Percentiles rank a stretch among this genome's conserved stretches.
These are phyloP conservation scores for Labeo catla DNA, from an alignment of 2,113 vertebrate species.

Conservation along the genomic window DNA sequence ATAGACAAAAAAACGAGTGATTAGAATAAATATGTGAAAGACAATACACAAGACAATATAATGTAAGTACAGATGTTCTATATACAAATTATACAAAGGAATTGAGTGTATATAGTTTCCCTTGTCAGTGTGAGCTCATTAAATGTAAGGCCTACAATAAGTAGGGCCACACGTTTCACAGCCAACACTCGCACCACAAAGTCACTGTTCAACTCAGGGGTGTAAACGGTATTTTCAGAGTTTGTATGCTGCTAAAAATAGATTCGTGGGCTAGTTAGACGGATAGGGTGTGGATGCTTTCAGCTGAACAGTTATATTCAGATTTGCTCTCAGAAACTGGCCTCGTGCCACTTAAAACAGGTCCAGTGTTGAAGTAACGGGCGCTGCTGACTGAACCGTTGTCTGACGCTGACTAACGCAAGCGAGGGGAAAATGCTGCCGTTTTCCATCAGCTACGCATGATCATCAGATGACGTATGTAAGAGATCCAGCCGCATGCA, in stretches of 20 bases:
- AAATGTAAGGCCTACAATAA: not conserved
- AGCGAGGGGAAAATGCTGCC: not conserved
- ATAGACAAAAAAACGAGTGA: too few species aligned
- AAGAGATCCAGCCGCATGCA: not conserved
- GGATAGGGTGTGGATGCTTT: conserved; percentile 42
- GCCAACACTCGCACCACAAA: not conserved
- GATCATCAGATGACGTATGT: conserved; percentile 24
- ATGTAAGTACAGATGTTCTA: too few species aligned
- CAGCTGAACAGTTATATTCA: conserved; percentile 22
- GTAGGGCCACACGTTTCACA: not conserved
- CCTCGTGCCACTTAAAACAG: not conserved
- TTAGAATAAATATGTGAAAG: too few species aligned
- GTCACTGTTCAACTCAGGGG: not conserved
- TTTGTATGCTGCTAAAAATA: conserved; percentile 65
- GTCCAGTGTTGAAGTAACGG: conserved; percentile 3
- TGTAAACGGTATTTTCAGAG: conserved; percentile 6
- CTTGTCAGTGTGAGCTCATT: not conserved
- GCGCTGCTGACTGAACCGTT: conserved; percentile 30
- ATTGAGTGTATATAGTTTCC: too few species aligned
- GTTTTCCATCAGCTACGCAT: conserved; percentile 39
- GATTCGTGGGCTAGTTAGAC: conserved; percentile 17
- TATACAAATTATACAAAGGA: too few species aligned
- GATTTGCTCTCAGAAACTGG: conserved; percentile 18
- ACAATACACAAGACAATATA: too few species aligned
- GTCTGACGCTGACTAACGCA: conserved; percentile 24